A percentile compares a stretch with the other conserved stretches of the same genome.
These are phyloP conservation scores for Daktulosphaira vitifoliae DNA, from an alignment of 1,140 invertebrate genomes.

Conservation along the genomic window DNA sequence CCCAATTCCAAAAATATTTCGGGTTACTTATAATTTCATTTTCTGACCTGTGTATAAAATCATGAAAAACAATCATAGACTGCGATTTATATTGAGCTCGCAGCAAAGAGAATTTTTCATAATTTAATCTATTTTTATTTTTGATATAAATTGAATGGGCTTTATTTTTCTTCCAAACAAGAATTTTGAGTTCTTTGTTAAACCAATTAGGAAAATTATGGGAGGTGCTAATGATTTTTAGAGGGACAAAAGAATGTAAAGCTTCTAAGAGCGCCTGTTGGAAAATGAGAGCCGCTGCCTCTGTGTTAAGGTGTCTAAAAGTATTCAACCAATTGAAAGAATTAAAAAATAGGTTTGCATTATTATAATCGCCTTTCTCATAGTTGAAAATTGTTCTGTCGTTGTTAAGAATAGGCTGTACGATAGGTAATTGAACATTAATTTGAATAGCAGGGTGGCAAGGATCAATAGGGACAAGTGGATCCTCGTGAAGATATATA, in stretches of 20 bases:
- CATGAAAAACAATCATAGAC: no score
- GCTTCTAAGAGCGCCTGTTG: not conserved
- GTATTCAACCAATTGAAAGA: constrained; percentile 5
- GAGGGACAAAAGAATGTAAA: not conserved
- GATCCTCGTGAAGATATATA: not conserved
- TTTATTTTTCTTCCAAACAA: no score
- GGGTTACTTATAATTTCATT: no score
- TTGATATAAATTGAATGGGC: no score
- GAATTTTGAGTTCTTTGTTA: no score
- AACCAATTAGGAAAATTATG: not conserved
- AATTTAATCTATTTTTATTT: no score
- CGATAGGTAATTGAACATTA: not conserved
- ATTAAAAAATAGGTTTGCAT: not conserved
- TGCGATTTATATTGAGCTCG: no score
- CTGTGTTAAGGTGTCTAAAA: not conserved
- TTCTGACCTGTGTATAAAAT: no score
- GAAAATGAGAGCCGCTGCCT: not conserved
- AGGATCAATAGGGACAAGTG: not conserved
- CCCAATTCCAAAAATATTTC: no score
- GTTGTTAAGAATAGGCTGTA: not conserved
- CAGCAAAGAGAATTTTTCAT: no score
- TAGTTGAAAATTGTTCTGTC: not conserved
- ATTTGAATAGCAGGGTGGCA: not conserved
- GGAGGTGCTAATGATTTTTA: not conserved
- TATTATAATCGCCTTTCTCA: not conserved